These are phyloP conservation scores for Hapalemur alaotrensis DNA, from an alignment of 2,797 vertebrate genomes.

Conservation along the genomic window DNA sequence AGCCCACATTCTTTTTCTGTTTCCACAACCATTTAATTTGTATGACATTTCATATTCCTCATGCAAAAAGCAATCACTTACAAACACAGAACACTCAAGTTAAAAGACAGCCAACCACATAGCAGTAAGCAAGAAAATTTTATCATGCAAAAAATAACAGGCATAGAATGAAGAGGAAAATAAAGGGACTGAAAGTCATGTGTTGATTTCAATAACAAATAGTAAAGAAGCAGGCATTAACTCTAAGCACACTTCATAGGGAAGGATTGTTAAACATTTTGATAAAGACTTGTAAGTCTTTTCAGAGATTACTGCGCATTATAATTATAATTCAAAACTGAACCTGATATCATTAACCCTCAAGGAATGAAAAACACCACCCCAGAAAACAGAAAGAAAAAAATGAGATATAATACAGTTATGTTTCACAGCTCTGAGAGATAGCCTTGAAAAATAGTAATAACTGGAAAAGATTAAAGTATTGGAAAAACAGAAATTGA, in stretches of 20 bases:
- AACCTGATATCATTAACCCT: slow-evolving; percentile 23
- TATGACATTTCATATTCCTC: slow-evolving; percentile 84
- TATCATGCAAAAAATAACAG: slow-evolving; percentile 87
- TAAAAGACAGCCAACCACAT: slow-evolving; percentile 83
- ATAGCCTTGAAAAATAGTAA: slow-evolving; percentile 57
- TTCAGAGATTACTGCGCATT: slow-evolving; percentile 54
- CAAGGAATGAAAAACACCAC: slow-evolving; percentile 64
- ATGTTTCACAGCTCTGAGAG: slow-evolving; percentile 61
- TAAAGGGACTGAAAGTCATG: slow-evolving; percentile 72
- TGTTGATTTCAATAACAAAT: slow-evolving; percentile 73
- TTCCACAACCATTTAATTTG: slow-evolving; percentile 78
- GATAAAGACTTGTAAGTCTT: slow-evolving; percentile 65
- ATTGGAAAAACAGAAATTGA: slow-evolving; percentile 3
- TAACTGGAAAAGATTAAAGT: slow-evolving; percentile 54
- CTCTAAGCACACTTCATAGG: slow-evolving; percentile 69
- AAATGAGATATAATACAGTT: background rate
- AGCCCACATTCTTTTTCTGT: slow-evolving; percentile 78
- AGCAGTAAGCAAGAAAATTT: slow-evolving; percentile 82
- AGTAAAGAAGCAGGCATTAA: slow-evolving; percentile 81
- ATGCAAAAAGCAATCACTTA: slow-evolving; percentile 86
- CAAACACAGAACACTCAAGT: slow-evolving; percentile 81
- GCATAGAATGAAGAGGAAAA: slow-evolving; percentile 74
- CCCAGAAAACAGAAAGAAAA: slow-evolving; percentile 42
- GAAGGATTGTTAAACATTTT: slow-evolving; percentile 72
- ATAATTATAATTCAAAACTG: slow-evolving; percentile 67